Conservation (phyloP, 2,888 invertebrate genomes). For the Hypolimnas misippus region DNA sequence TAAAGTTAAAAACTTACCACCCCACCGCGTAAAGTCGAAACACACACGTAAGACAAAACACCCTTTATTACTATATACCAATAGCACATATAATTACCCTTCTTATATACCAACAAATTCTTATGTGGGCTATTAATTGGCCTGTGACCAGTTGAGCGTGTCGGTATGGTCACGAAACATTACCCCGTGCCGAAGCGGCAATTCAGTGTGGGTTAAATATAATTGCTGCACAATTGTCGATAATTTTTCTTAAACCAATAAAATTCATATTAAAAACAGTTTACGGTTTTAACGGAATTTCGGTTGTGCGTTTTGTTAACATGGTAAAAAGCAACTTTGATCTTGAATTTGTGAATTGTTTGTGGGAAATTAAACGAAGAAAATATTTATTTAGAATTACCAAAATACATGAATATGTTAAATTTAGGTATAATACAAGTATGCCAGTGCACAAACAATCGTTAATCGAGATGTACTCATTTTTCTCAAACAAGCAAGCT, state of each 20-base stretch:
- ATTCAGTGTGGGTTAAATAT: slow-evolving; percentile 60
- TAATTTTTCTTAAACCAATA: slow-evolving; percentile 43
- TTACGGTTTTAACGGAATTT: slow-evolving; percentile 29
- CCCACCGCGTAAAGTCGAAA: not conserved
- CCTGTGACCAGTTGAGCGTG: slow-evolving; percentile 52
- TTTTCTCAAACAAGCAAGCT: too few species aligned
- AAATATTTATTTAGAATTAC: too few species aligned
- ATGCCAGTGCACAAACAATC: too few species aligned
- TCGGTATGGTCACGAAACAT: slow-evolving; percentile 64
- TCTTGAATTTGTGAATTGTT: too few species aligned
- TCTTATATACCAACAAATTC: slow-evolving; percentile 40
- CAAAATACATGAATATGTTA: too few species aligned
- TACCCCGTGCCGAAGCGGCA: slow-evolving; percentile 54
- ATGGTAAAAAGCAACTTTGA: too few species aligned
- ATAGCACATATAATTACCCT: slow-evolving; percentile 21
- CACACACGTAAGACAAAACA: slow-evolving; percentile 5
- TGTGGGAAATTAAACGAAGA: too few species aligned
- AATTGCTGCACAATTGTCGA: slow-evolving; percentile 55
- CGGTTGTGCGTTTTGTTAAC: slow-evolving; percentile 2
- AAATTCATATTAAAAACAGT: slow-evolving; percentile 38
- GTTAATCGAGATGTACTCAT: too few species aligned
- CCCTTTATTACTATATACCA: slow-evolving; percentile 7
- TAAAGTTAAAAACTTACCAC: too few species aligned
- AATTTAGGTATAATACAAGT: too few species aligned
- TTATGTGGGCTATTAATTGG: slow-evolving; percentile 40